phyloP scores from a whole-genome alignment of 1,140 invertebrate species.

The Argopecten irradians region DNA sequence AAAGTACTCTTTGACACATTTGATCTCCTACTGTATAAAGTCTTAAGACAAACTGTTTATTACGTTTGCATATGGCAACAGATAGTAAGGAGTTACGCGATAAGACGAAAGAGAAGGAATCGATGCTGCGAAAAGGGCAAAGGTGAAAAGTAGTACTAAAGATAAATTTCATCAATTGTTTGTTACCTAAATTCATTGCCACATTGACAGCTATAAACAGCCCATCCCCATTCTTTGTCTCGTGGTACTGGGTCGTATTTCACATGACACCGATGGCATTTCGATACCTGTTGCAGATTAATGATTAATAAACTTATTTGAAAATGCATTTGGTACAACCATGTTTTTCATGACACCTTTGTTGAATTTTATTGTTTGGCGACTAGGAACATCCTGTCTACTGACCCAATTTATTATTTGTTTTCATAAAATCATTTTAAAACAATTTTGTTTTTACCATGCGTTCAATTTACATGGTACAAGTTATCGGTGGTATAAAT shows the following conservation, averaged over 20 bases:
- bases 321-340: neutral
- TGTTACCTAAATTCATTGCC: constrained; percentile 56
- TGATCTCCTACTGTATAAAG: no score
- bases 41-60: no score
- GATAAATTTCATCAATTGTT: no score
- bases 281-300: constrained; percentile 55
- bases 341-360: neutral
- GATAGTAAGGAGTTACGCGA: no score
- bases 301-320: neutral
- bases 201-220: constrained; percentile 54
- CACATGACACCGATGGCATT: constrained; percentile 56
- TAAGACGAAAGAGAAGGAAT: no score
- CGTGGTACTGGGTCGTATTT: constrained; percentile 62
- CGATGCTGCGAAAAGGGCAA: no score
- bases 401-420: neutral
- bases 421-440: neutral
- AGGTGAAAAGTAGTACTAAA: no score
- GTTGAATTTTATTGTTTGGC: neutral
- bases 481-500: no score
- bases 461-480: neutral
- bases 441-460: neutral
- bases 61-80: no score
- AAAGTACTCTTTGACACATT: no score
- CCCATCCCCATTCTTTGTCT: constrained; percentile 64
- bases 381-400: neutral